Evolutionary conservation across 2,113 vertebrate genomes (phyloP).

Genomic region (Macquaria australasica): DNA sequence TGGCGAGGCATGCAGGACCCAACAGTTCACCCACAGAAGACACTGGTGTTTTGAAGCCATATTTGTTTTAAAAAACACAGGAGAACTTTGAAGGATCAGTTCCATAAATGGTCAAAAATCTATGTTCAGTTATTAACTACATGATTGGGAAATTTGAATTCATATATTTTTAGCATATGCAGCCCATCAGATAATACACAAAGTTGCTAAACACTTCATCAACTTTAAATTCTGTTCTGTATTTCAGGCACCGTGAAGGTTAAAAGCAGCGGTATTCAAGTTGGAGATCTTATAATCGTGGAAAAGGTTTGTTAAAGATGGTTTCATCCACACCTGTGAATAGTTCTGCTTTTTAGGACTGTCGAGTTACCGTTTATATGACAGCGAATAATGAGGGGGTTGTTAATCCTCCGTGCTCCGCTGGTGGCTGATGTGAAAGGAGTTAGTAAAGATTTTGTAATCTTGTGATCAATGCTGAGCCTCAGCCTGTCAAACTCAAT

Average conservation of each 20-base stretch:
- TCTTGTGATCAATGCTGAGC: conserved; percentile 77
- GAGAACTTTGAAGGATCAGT: neutral
- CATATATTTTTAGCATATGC: neutral
- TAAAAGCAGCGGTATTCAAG: conserved; percentile 96
- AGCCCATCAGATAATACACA: neutral
- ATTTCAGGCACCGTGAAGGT: conserved; percentile 94
- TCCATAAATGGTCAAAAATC: conserved; percentile 3
- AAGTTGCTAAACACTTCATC: neutral
- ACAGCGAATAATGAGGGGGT: conserved; percentile 60
- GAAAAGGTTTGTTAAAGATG: conserved; percentile 91
- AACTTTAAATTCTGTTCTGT: conserved; percentile 28
- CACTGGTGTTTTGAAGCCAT: neutral
- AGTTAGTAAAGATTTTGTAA: conserved; percentile 82
- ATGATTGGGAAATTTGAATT: neutral
- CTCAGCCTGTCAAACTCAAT: conserved; percentile 65
- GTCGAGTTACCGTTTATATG: conserved; percentile 61
- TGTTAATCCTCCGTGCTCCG: conserved; percentile 65
- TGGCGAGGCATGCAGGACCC: conserved; percentile 29
- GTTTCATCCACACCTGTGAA: conserved; percentile 67
- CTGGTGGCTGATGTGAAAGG: conserved; percentile 68
- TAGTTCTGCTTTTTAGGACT: conserved; percentile 63
- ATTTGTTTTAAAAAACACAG: conserved; percentile 1
- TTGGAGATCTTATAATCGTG: conserved; percentile 97
- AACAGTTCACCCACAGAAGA: conserved; percentile 26
- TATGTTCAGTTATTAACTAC: neutral